Evolutionary conservation across 2,113 vertebrate genomes (phyloP).

Genomic region (Orientallactaga bullata): DNA sequence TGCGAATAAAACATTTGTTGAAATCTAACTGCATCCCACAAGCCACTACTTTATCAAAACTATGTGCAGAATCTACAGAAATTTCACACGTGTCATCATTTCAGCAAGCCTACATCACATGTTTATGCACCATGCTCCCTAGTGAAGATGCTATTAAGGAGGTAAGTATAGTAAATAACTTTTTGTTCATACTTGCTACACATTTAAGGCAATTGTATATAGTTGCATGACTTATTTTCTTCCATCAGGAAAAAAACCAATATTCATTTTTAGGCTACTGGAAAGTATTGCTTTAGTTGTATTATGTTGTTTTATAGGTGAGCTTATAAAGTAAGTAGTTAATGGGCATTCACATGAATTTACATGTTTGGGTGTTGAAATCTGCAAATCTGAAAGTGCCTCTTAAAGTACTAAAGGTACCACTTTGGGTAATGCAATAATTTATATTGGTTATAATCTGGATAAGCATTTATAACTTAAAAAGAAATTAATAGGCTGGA

Average conservation of each 20-base stretch:
- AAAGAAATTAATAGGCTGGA: too few species aligned
- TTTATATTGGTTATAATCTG: too few species aligned
- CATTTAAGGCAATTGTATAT: slow-evolving; percentile 56
- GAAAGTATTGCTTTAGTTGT: slow-evolving; percentile 40
- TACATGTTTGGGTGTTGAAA: slow-evolving; percentile 51
- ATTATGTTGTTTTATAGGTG: slow-evolving; percentile 17
- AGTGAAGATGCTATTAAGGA: slow-evolving; percentile 97
- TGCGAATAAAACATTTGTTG: slow-evolving; percentile 98
- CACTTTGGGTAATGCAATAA: background rate
- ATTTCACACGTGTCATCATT: slow-evolving; percentile 93
- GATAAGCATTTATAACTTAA: too few species aligned
- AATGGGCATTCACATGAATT: background rate
- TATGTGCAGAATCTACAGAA: slow-evolving; percentile 93
- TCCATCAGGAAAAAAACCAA: slow-evolving; percentile 46
- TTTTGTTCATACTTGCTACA: background rate
- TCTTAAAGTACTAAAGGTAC: slow-evolving; percentile 19
- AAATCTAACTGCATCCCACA: slow-evolving; percentile 96
- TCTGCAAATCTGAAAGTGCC: slow-evolving; percentile 43
- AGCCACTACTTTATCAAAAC: slow-evolving; percentile 94
- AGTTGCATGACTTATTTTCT: slow-evolving; percentile 15
- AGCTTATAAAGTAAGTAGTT: slow-evolving; percentile 42
- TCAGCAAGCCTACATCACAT: slow-evolving; percentile 95
- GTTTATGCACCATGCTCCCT: slow-evolving; percentile 96
- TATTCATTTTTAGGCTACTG: background rate
- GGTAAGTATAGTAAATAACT: slow-evolving; percentile 87